A percentile compares a stretch with the other conserved stretches of the same genome.
Evolutionary conservation across 1,140 invertebrate species (phyloP).

Genomic region (Mya arenaria): DNA sequence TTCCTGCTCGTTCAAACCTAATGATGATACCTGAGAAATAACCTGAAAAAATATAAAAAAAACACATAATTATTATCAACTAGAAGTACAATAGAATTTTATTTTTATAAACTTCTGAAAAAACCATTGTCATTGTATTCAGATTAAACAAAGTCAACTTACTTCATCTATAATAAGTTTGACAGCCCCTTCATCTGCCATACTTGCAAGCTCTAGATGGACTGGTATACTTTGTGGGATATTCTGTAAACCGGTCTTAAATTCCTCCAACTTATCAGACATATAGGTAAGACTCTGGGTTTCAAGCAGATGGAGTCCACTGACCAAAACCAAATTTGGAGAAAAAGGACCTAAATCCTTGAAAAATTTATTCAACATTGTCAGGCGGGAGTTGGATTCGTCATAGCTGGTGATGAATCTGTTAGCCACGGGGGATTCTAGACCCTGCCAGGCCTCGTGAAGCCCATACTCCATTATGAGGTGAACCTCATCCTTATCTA

Average conservation of each 20-base stretch:
- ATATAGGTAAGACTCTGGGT: constrained; percentile 76
- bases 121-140: no score
- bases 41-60: constrained; percentile 73
- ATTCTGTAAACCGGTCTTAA: constrained; percentile 73
- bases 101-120: no score
- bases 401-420: constrained; percentile 82
- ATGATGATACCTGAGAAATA: constrained; percentile 78
- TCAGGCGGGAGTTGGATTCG: constrained; percentile 77
- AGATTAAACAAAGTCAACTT: not conserved
- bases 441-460: constrained; percentile 79
- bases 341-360: constrained; percentile 71
- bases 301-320: constrained; percentile 82
- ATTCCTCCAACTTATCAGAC: constrained; percentile 74
- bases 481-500: constrained; percentile 81
- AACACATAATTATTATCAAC: no score
- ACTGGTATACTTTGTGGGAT: constrained; percentile 76
- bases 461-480: constrained; percentile 82
- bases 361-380: constrained; percentile 81
- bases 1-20: constrained; percentile 82
- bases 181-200: constrained; percentile 79
- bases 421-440: constrained; percentile 79
- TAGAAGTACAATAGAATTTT: no score
- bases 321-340: constrained; percentile 81
- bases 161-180: constrained; percentile 78
- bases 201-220: constrained; percentile 82